Conservation (phyloP, 1,140 invertebrate species). For the Heterodera carotae region DNA sequence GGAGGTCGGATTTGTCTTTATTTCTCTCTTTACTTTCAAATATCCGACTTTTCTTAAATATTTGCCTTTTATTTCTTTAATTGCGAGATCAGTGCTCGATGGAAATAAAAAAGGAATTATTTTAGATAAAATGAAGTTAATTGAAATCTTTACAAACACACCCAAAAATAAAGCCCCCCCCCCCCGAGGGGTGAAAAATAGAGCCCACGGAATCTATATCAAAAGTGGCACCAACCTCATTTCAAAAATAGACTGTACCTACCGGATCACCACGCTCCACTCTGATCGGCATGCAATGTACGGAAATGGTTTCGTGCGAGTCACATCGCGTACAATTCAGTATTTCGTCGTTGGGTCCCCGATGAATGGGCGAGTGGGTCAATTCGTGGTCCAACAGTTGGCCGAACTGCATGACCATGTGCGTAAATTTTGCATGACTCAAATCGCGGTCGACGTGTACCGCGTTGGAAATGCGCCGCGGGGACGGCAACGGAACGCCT, state of each 20-base stretch:
- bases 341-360: conserved; percentile 56
- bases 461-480: conserved; percentile 81
- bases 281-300: conserved; percentile 70
- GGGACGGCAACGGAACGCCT: conserved; percentile 68
- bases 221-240: no score
- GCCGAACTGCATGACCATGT: conserved; percentile 64
- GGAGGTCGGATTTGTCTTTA: no score
- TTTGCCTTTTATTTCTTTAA: no score
- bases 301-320: conserved; percentile 52
- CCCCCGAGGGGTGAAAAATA: no score
- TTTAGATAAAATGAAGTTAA: no score
- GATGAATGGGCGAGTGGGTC: conserved; percentile 58
- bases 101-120: no score
- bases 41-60: no score
- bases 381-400: conserved; percentile 50
- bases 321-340: conserved; percentile 60
- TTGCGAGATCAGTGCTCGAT: no score
- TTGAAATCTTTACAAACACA: no score
- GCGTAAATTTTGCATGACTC: conserved; percentile 55
- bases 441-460: conserved; percentile 81
- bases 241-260: conserved; percentile 60
- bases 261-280: conserved; percentile 69
- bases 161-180: no score
- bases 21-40: no score
- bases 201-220: no score